phyloP scores from a whole-genome alignment of 2,113 vertebrate species.

The Myotis yumanensis region DNA sequence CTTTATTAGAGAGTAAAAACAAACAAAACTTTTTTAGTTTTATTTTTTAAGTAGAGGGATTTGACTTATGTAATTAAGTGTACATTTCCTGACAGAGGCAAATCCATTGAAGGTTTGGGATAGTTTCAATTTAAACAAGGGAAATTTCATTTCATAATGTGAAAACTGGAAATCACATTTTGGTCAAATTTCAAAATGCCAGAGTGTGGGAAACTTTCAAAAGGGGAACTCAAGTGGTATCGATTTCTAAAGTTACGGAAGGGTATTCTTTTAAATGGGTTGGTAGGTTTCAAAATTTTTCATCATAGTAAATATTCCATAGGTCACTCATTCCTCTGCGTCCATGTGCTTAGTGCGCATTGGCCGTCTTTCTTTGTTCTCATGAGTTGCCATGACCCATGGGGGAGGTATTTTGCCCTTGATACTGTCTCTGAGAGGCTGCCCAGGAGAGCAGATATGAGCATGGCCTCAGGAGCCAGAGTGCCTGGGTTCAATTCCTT shows the following conservation, averaged over 20 bases:
- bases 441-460: not conserved
- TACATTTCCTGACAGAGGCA: not conserved
- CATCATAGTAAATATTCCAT: not conserved
- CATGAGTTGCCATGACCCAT: rapidly evolving
- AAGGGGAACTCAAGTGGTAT: conserved; percentile 46
- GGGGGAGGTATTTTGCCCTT: not conserved
- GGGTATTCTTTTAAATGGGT: not conserved
- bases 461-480: no score
- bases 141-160: conserved; percentile 56
- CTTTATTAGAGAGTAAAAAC: not conserved
- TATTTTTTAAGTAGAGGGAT: not conserved
- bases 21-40: not conserved
- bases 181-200: conserved; percentile 60
- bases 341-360: not conserved
- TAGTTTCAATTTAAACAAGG: conserved; percentile 39
- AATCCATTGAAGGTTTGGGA: not conserved
- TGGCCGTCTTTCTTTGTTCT: not conserved
- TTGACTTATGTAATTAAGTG: not conserved
- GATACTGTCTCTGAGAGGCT: not conserved
- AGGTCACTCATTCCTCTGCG: not conserved
- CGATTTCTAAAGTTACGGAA: not conserved
- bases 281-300: not conserved
- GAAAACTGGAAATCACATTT: conserved; percentile 63
- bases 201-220: conserved; percentile 42
- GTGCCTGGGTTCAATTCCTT: not conserved